Base-by-base conservation (phyloP, 2,797 vertebrate species). In the Novumbra hubbsi region DNA sequence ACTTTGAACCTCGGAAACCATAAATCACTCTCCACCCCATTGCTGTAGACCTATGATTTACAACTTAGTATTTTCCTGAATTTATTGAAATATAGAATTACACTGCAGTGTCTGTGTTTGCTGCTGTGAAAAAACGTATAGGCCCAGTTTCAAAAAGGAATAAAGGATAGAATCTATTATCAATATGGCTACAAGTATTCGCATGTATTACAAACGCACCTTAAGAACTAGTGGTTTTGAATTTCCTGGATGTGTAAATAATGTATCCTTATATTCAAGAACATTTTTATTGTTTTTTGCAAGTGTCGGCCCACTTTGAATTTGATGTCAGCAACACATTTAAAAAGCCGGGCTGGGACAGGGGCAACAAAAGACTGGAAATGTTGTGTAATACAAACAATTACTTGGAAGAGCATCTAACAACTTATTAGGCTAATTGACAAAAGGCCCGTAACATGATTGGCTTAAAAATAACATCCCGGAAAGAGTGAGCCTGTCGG, bases 41-140 rank as follows among this genome's bases (percentile, higher is more conserved):
- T 17, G 5, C 6, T 24, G 4, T 48, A 21, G 41, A 24, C 24
- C 16, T 17, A 24, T 69, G 68, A 69, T 69, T 17, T 4, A 70
- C 2, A 28, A 27, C 27, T 24, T 30, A 17, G 7, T 50, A 45
- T 45, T 45, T 45, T 16, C 12, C n/a, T 70, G 49, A 52, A 70
- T 70, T 19, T 28, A 52, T 70, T 70, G 48, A 70, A 70, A 70
- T 30, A n/a, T 52, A 49, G 68, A 30, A 70, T 50, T 32, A 24
- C 17, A 45, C 68, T 5, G 16, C 17, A 2, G 48, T 17, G 27
- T 50, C 49, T 19, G 49, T 49, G 49, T 52, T 70, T 52, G 27
- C 27, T 50, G 27, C 28, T 70, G 17, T 52, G 34, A 17, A 30
- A 4, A 4, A 70, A 32, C 32, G 1, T 7, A 24, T 48, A 28